Evolutionary conservation across 2,113 vertebrate species (phyloP), one percentile per base, ranked within the genome.

Genomic region (Microcebus ravelobensis): DNA sequence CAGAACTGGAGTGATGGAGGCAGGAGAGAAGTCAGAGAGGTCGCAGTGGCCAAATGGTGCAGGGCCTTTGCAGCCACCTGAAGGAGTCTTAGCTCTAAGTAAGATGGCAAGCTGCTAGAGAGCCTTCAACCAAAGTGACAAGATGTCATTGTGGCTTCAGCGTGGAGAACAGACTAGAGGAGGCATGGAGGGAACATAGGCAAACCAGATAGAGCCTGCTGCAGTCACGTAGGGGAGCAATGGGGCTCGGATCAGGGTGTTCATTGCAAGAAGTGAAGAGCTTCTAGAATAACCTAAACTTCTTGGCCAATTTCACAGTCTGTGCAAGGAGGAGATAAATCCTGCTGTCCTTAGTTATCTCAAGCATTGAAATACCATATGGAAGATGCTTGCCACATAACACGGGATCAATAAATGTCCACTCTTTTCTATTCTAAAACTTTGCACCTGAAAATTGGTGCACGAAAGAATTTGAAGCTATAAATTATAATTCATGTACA

Each of bases 171-270:
- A 85, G 87, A 70, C 5, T 25, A 6, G 1, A 34, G 39, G 9
- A 34, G 8, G 27, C 29, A 42, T 52, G 61, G 12, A 29, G 12
- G 4, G 21, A 5, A 5, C 4, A 9, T 11, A 29, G 48, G 39
- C 34, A 12, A 48, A 73, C 17, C 31, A 13, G 15, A 17, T 12
- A 63, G 63, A 29, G 18, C 17, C 27, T 48, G 15, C 11, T 17
- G 39, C 15, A 52, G 11, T 18, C 3, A 0, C 2, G 2, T 2
- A 5, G 76, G 8, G 23, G 8, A 71, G 14, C 1, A 0, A 15
- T 2, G 21, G 34, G 9, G 21, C 11, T 71, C 17, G 9, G 52
- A 13, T 20, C 52, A 85, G 25, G 13, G 20, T 91, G 36, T 29
- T 86, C 36, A 9, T 5, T 4, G 1, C 14, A 52, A 29, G 57